Base-by-base conservation (phyloP, 1,140 invertebrate species). In the Ips nitidus region DNA sequence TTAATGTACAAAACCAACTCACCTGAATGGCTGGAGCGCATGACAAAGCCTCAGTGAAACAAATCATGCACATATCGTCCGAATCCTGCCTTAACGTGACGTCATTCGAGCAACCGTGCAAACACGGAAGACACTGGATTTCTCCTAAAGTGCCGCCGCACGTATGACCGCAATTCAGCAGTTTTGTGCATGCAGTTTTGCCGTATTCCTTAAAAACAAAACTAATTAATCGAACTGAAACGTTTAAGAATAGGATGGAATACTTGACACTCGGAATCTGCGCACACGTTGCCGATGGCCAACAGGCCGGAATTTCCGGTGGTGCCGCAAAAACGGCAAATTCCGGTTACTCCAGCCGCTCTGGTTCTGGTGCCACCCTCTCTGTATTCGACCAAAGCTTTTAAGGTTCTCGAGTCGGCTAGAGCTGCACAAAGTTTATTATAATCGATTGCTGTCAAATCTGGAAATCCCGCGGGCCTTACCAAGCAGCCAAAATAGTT, bases 1-100 rank as follows among this genome's bases (percentile, higher is more conserved):
- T 22, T 22, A 22, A 22, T 22, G 22, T 22, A 22, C 22, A 22
- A 22, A 22, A 22, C 22, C 22, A 22, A 43, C 63, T 66, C 71
- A 77, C 90, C 83, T 92, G 91, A 77, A 98, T 90, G n/a, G 95
- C 93, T 8, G 97, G 97, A 0, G 96, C 95, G 72, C 91, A 95
- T 37, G 94, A 92, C 2, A 99, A 82, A 0, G 97, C 94, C 79
- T 99, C 97, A 0, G 94, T 97, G 81, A 99, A 99, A 79, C 97
- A 99, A 70, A 99, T 97, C 94, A 98, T 98, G 82, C 97, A 99
- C 94, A 99, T 98, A 77, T 99, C 97, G 77, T 99, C 97, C 0
- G 94, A 94, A 81, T 99, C 97, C 82, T 98, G 96, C 40, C 92
- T 91, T 8, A 96, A 81, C 63, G 82, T 82, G 36, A 68, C 4